Conservation (phyloP, 2,797 vertebrate species). For the Manis javanica region DNA sequence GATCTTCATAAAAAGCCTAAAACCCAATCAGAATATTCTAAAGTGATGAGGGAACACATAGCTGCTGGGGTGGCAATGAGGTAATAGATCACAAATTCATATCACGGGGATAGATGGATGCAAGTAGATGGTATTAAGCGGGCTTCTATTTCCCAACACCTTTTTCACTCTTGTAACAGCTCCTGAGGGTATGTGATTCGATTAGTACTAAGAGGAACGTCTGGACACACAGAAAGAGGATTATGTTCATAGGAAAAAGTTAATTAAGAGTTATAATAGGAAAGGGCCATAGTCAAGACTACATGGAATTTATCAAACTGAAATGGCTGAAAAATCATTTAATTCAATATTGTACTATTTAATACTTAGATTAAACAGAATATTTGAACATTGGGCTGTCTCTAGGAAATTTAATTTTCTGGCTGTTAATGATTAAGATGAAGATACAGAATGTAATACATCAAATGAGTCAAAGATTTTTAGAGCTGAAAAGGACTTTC, state of each 20-base stretch:
- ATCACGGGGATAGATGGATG: neutral
- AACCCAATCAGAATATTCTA: neutral
- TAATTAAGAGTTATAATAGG: slow-evolving; percentile 57
- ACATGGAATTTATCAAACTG: neutral
- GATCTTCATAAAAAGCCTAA: neutral
- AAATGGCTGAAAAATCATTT: slow-evolving; percentile 54
- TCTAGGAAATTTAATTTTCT: slow-evolving; percentile 56
- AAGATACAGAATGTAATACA: slow-evolving; percentile 47
- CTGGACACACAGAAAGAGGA: slow-evolving; percentile 35
- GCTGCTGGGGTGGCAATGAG: neutral
- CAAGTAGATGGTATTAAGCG: neutral
- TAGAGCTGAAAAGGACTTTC: slow-evolving; percentile 37
- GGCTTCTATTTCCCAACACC: neutral
- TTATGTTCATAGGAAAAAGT: slow-evolving; percentile 37
- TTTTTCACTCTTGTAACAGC: neutral
- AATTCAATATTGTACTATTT: slow-evolving; percentile 50
- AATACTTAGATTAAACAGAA: slow-evolving; percentile 42
- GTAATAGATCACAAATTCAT: neutral
- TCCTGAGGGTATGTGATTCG: slow-evolving; percentile 21
- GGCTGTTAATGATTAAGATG: slow-evolving; percentile 53
- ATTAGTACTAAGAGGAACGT: slow-evolving; percentile 22
- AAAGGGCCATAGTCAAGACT: slow-evolving; percentile 37
- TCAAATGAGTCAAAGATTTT: slow-evolving; percentile 25
- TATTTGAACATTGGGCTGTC: neutral
- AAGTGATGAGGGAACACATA: neutral